Evolutionary conservation across 2,797 vertebrate genomes (phyloP).

Genomic region (Acrocephalus scirpaceus): DNA sequence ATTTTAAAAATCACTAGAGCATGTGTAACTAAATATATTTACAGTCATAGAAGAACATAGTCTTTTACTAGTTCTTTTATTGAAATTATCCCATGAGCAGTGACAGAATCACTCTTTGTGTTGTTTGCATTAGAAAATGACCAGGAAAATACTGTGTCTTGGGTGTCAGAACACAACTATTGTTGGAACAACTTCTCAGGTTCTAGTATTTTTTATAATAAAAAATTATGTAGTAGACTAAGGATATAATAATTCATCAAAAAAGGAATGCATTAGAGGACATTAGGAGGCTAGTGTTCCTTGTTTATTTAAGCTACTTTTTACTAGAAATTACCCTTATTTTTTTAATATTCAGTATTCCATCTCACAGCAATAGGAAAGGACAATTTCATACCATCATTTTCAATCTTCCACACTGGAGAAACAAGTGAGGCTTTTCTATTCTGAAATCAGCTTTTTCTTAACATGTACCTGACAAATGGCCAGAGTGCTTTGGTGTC

Average conservation of each 20-base stretch:
- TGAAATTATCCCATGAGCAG: not conserved
- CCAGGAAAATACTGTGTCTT: not conserved
- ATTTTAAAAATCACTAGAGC: not conserved
- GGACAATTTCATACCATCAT: not conserved
- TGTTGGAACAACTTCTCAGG: not conserved
- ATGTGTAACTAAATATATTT: not conserved
- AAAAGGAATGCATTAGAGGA: not conserved
- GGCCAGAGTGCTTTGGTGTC: not conserved
- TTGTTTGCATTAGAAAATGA: not conserved
- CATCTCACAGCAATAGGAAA: not conserved
- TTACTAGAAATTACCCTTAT: not conserved
- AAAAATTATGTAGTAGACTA: not conserved
- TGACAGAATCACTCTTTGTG: not conserved
- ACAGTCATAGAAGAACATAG: not conserved
- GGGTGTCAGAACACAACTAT: not conserved
- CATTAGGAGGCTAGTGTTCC: not conserved
- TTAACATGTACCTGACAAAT: not conserved
- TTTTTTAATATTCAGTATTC: not conserved
- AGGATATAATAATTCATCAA: not conserved
- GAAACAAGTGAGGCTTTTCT: not conserved
- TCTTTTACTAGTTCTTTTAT: not conserved
- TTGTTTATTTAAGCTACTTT: not conserved
- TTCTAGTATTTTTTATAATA: not conserved
- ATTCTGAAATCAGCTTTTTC: fast-evolving
- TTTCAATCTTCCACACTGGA: not conserved